These are phyloP conservation scores for Chelidonichthys spinosus DNA, from an alignment of 2,797 vertebrate genomes.

Conservation along the genomic window DNA sequence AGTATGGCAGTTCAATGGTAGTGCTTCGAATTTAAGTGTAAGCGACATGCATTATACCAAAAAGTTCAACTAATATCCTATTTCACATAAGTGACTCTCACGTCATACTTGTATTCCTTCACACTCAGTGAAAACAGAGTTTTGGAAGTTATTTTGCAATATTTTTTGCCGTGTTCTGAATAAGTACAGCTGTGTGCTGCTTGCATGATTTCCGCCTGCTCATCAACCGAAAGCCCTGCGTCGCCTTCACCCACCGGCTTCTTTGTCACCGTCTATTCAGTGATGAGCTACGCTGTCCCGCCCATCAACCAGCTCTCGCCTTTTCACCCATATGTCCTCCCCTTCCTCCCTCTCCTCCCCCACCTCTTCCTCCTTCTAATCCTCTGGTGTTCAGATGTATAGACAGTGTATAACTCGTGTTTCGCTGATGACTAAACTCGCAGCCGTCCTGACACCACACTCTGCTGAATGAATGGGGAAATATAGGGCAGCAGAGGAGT, in stretches of 20 bases:
- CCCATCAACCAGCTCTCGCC: conserved; percentile 52
- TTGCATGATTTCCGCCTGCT: conserved; percentile 40
- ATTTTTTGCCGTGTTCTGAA: conserved; percentile 44
- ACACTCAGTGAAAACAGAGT: conserved; percentile 13
- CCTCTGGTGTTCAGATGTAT: conserved; percentile 40
- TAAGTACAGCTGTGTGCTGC: conserved; percentile 67
- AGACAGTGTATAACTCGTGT: conserved; percentile 41
- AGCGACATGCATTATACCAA: background rate
- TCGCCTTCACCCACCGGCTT: conserved; percentile 26
- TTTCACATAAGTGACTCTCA: background rate
- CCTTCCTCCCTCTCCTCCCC: conserved; percentile 41
- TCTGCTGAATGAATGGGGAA: conserved; percentile 61
- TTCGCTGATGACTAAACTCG: conserved; percentile 57
- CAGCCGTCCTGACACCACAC: conserved; percentile 43
- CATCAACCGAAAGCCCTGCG: conserved; percentile 26
- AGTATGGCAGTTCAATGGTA: too few relatives aligned
- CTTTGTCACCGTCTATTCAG: conserved; percentile 58
- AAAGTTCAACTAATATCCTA: background rate
- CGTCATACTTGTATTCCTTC: background rate
- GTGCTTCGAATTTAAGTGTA: too few relatives aligned
- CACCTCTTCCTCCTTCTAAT: conserved; percentile 32
- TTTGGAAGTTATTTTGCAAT: conserved; percentile 31
- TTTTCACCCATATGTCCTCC: conserved; percentile 63
- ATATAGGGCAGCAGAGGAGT: conserved; percentile 56
- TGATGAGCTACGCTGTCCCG: conserved; percentile 34